Conservation (phyloP, 2,888 invertebrate genomes). For the Tenthredo amoena region DNA sequence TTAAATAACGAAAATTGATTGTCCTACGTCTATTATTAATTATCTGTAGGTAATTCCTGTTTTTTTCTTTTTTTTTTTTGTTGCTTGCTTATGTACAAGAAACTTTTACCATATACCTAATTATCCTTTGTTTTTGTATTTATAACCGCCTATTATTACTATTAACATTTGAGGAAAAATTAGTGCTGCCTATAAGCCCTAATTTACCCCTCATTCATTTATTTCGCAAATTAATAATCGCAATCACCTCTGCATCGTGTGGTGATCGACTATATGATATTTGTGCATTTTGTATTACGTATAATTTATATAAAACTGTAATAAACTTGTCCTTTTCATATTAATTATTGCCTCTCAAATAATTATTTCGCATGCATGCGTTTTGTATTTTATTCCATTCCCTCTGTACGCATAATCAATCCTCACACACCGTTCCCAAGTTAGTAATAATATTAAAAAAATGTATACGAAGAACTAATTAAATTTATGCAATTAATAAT, state of each 20-base stretch:
- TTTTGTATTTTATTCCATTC: not conserved
- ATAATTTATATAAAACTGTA: not conserved
- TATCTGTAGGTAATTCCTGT: not conserved
- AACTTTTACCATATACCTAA: not conserved
- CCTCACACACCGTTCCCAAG: not conserved
- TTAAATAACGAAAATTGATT: conserved; percentile 9
- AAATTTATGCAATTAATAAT: not conserved
- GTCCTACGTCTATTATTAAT: not conserved
- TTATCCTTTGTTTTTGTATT: not conserved
- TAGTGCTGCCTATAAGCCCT: not conserved
- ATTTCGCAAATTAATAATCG: not conserved
- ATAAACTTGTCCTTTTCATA: not conserved
- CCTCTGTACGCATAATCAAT: not conserved
- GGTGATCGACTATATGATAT: conserved; percentile 16
- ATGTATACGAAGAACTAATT: not conserved
- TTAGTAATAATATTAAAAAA: not conserved
- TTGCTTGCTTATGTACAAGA: not conserved
- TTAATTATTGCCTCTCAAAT: not conserved
- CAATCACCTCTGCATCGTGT: not conserved
- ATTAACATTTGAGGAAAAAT: not conserved
- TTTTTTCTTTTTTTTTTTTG: not conserved
- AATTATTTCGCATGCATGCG: not conserved
- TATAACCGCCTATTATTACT: not conserved
- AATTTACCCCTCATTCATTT: not conserved
- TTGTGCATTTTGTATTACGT: conserved; percentile 22